phyloP scores from a whole-genome alignment of 2,797 vertebrate genomes.

The Danio aesculapii region DNA sequence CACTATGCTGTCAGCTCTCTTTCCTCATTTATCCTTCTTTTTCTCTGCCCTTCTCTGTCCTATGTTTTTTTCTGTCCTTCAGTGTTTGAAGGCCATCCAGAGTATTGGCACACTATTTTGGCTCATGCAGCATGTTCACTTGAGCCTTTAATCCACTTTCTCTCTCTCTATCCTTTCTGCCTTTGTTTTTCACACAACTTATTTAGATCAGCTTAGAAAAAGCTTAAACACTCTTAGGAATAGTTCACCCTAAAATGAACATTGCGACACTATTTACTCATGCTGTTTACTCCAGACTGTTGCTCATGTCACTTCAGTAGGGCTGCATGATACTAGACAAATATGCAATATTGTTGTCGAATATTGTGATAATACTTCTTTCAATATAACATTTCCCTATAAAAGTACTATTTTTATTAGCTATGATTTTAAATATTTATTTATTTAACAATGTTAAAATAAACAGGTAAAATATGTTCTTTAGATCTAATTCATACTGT shows the following conservation, averaged over 20 bases:
- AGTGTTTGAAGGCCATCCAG: neutral
- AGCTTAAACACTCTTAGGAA: neutral
- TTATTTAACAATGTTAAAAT: no score
- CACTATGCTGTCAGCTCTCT: neutral
- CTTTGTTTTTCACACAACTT: neutral
- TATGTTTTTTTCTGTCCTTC: slow-evolving; percentile 5
- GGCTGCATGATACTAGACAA: no score
- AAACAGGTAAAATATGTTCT: no score
- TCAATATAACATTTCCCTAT: no score
- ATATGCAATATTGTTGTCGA: no score
- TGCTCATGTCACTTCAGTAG: no score
- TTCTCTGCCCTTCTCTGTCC: neutral
- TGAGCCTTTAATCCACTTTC: neutral
- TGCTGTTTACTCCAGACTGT: neutral
- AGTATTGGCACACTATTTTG: neutral
- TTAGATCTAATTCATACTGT: no score
- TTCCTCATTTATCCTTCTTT: neutral
- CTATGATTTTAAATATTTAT: no score
- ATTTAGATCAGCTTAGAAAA: slow-evolving; percentile 19
- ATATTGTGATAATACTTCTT: no score
- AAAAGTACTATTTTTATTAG: no score
- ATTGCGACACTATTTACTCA: neutral
- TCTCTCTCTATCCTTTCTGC: neutral
- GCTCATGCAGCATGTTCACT: neutral
- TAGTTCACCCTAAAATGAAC: neutral